Conservation (phyloP, 1,140 invertebrate species). For the Achatina immaculata region DNA sequence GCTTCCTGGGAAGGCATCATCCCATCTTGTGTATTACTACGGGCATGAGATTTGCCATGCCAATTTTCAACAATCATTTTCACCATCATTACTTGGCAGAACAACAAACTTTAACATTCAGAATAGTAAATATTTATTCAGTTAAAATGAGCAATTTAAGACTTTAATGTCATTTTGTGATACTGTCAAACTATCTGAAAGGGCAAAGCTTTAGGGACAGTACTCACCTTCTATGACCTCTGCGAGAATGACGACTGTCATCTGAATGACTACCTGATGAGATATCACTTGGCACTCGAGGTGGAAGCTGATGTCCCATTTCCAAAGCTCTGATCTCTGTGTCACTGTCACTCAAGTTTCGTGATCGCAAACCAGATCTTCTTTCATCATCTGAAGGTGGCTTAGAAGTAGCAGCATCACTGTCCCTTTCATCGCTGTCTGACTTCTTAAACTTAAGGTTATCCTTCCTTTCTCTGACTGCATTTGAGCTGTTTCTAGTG, state of each 20-base stretch:
- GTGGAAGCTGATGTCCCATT: slow-evolving; percentile 37
- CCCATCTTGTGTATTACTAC: too few relatives aligned
- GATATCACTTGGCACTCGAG: slow-evolving; percentile 47
- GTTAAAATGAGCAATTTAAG: too few relatives aligned
- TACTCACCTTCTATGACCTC: slow-evolving; percentile 50
- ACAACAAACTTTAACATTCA: too few relatives aligned
- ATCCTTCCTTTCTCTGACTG: slow-evolving; percentile 34
- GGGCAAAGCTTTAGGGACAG: too few relatives aligned
- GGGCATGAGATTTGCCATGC: too few relatives aligned
- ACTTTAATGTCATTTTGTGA: too few relatives aligned
- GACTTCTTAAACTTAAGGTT: slow-evolving; percentile 36
- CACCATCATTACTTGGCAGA: too few relatives aligned
- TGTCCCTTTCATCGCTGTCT: slow-evolving; percentile 34
- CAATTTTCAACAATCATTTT: too few relatives aligned
- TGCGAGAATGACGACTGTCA: slow-evolving; percentile 39
- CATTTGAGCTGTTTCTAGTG: slow-evolving; percentile 47
- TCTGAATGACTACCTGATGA: slow-evolving; percentile 56
- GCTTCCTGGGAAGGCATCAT: too few relatives aligned
- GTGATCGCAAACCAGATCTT: slow-evolving; percentile 26
- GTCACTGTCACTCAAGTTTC: slow-evolving; percentile 53
- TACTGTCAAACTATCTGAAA: too few relatives aligned
- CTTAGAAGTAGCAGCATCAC: slow-evolving; percentile 28
- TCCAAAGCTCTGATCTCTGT: slow-evolving; percentile 41
- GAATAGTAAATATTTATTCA: too few relatives aligned
- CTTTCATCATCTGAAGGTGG: slow-evolving; percentile 42